These are phyloP conservation scores for Lytechinus pictus DNA, from an alignment of 35 echinoderm and acorn worm genomes.

Conservation along the genomic window DNA sequence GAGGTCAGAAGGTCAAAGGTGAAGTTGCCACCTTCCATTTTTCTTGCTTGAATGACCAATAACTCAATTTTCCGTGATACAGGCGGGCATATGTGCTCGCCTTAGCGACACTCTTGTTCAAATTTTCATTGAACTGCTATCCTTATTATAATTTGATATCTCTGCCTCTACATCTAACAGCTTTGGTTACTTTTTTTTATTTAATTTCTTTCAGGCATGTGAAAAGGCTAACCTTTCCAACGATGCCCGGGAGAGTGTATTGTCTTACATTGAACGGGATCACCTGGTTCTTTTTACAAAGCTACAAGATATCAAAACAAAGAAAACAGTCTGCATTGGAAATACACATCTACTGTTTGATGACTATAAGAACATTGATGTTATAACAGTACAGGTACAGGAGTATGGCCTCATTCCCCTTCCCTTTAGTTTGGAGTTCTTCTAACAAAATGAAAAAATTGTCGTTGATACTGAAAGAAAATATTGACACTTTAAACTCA, in stretches of 20 bases:
- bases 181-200: not conserved
- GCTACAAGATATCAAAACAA: conserved; percentile 39
- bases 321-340: conserved; percentile 49
- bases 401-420: too few species aligned
- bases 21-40: too few species aligned
- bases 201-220: not conserved
- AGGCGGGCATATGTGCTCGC: too few species aligned
- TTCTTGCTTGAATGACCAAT: too few species aligned
- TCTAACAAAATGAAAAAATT: not conserved
- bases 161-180: too few species aligned
- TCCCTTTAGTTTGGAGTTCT: not conserved
- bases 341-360: conserved; percentile 57
- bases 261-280: conserved; percentile 31
- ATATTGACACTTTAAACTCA: too few species aligned
- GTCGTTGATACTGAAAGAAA: too few species aligned
- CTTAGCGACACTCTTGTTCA: too few species aligned
- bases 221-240: not conserved
- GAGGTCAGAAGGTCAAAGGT: too few species aligned
- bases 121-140: too few species aligned
- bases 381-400: conserved; percentile 61
- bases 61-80: too few species aligned
- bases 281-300: conserved; percentile 47
- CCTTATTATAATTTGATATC: too few species aligned
- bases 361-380: conserved; percentile 64
- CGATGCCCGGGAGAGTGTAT: not conserved